Evolutionary conservation across 2,888 invertebrate genomes (phyloP), one percentile per base, ranked within the genome.

Genomic region (Carterocephalus palaemon): DNA sequence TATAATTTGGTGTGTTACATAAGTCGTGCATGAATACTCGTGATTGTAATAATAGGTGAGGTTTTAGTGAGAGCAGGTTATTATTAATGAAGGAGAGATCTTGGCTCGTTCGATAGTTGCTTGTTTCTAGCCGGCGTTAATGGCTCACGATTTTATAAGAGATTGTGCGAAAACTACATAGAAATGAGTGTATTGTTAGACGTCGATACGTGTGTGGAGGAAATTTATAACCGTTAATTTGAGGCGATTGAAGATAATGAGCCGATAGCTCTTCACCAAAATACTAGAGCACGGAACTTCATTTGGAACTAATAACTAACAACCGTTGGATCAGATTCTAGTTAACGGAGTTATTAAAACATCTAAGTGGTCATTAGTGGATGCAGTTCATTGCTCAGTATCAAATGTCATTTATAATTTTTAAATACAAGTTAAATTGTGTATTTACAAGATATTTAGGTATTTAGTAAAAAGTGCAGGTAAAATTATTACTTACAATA

Each of bases 1-100:
- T 69, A 80, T 82, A 82, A 83, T 85, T 84, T 76, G 60, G 67
- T 70, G 47, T 52, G 67, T 83, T 83, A 82, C 75, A 73, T 79
- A 79, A 82, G 63, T 68, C 69, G 67, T 70, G 77, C 72, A 66
- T 75, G 70, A 70, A 70, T 70, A 64, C 68, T 63, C 76, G 73
- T 75, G 73, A 73, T 73, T 71, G 70, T 81, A 75, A 75, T 76
- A 77, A 70, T 70, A 63, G 71, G 62, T 58, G 62, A 62, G 59
- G 59, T 59, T 69, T 67, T 68, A 71, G 71, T 61, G 65, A 73
- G 70, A 72, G 71, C 70, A 66, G 67, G 64, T 72, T 71, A 71
- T 80, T 74, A 80, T 80, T 81, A 81, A 81, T 81, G 78, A 79
- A 74, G 63, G 59, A 58, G 71, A 72, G 72, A 72, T 72, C 74